Base-by-base conservation (phyloP, 2,888 invertebrate genomes). In the Andrena trimmerana region DNA sequence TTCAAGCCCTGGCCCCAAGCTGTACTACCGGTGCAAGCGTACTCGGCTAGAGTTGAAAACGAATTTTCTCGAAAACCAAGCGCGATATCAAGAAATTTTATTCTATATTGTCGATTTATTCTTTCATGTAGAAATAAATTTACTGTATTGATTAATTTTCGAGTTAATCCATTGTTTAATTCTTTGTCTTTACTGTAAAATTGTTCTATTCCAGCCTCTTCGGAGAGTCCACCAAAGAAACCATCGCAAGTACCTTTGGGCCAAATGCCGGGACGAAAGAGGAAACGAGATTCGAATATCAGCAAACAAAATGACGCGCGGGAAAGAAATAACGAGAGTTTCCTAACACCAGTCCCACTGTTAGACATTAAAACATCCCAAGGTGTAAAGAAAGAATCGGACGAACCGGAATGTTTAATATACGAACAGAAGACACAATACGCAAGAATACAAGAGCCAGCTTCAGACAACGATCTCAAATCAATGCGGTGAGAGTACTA, bases 241-340 rank as follows among this genome's bases (percentile, higher is more conserved):
- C 8, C 52, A 27, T 13, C 42, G 2, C 66, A 76, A 31, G 33
- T 84, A 20, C 71, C 88, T 1, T 72, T 92, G 20, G 81, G 85
- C n/a, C 85, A 90, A 74, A 90, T 91, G 89, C 87, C 83, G 0
- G 87, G 86, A 0, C 90, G 86, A 57, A 93, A 93, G 69, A 83
- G 91, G 24, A 93, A 91, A 66, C 81, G 85, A 48, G 79, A 89
- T 59, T 83, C 81, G 8, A 67, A 82, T 42, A 71, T 76, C 36
- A 10, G 67, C 20, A 54, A 52, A 60, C 20, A 54, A 31, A 24
- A 54, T 13, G 66, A 72, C 4, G 7, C 10, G 7, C 33, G 31
- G 2, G 29, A 36, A n/a, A 62, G n/a, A 29, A 0, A 6, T 29
- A 27, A 10, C 0, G 68, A 71, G 6, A 82, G 89, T 10, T 78